These are phyloP conservation scores for Drosophila ercepeae DNA, from an alignment of 1,140 invertebrate genomes.

Conservation along the genomic window DNA sequence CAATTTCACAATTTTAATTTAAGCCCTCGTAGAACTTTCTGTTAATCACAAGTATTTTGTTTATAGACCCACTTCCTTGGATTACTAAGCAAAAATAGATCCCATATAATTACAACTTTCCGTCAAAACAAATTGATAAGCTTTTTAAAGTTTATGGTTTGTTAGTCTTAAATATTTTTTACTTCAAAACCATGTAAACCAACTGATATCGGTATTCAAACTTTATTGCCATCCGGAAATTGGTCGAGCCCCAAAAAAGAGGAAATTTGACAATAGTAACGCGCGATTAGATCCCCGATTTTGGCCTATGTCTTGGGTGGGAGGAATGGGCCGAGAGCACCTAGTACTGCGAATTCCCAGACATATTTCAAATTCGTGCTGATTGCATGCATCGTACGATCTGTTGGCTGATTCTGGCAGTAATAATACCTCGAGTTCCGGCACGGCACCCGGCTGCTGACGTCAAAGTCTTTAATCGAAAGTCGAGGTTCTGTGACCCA, in stretches of 20 bases:
- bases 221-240: conserved; percentile 52
- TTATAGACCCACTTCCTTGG: conserved; percentile 3
- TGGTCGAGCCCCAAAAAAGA: conserved; percentile 60
- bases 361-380: conserved; percentile 15
- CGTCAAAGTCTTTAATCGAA: conserved; percentile 68
- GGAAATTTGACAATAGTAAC: conserved; percentile 26
- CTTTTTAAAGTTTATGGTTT: not conserved
- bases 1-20: not conserved
- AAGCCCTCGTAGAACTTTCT: not conserved
- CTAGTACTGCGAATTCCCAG: not conserved
- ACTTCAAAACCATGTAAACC: no score
- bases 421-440: not conserved
- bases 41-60: not conserved
- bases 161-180: no score
- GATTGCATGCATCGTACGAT: conserved; percentile 72
- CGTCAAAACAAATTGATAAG: not conserved
- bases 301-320: not conserved
- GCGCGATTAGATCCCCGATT: conserved; percentile 26
- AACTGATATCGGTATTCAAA: not conserved
- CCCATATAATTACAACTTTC: not conserved
- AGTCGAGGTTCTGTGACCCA: conserved; percentile 57
- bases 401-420: conserved; percentile 12
- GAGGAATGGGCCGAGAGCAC: not conserved
- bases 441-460: conserved; percentile 31
- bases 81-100: not conserved